A percentile compares a stretch with the other conserved stretches of the same genome.
phyloP scores from a whole-genome alignment of 2,113 vertebrate species.

The Thinocorus orbignyianus region DNA sequence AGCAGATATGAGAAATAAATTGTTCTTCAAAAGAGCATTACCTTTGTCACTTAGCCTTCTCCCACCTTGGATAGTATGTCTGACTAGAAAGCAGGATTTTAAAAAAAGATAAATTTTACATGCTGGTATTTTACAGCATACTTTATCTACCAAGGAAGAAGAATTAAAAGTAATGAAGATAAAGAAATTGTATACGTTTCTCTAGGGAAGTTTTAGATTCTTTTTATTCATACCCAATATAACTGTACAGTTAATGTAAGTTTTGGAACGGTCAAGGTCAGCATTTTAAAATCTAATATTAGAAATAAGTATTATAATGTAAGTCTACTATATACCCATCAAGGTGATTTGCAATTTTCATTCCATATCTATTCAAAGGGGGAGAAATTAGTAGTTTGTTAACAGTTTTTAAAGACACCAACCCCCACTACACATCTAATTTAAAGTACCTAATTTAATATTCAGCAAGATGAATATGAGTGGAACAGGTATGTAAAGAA shows the following conservation, averaged over 20 bases:
- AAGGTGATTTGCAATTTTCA: not conserved
- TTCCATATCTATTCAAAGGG: not conserved
- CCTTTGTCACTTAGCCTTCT: not conserved
- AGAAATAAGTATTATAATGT: not conserved
- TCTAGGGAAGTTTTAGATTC: not conserved
- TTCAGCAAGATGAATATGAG: not conserved
- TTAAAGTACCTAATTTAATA: not conserved
- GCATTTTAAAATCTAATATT: not conserved
- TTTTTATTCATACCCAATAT: not conserved
- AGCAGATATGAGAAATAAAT: not conserved
- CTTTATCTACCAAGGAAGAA: not conserved
- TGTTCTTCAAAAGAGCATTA: not conserved
- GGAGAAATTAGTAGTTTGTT: not conserved
- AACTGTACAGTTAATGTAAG: not conserved
- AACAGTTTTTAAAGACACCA: not conserved
- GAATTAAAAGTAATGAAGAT: not conserved
- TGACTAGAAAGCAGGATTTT: not conserved
- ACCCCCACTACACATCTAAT: not conserved
- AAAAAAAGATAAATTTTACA: not conserved
- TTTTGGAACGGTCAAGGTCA: not conserved
- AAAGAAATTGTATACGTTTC: not conserved
- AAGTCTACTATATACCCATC: not conserved
- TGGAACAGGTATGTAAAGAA: not conserved
- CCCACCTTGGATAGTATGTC: not conserved
- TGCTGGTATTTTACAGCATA: not conserved